These are phyloP conservation scores for Triplophysa bombifrons DNA, from an alignment of 2,797 vertebrate genomes.

Conservation along the genomic window DNA sequence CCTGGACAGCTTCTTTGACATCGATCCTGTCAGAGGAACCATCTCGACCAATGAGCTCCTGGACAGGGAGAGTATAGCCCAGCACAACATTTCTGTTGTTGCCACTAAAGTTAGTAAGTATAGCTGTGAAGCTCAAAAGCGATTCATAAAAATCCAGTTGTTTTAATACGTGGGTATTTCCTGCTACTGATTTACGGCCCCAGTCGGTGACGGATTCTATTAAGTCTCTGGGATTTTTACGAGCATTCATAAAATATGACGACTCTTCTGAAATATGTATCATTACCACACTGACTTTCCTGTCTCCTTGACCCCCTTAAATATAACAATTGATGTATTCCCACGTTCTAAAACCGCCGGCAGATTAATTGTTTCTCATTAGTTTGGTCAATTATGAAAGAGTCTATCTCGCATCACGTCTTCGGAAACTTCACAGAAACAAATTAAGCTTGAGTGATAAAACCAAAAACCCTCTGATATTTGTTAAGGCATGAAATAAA, in stretches of 20 bases:
- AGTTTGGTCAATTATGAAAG: slow-evolving; percentile 30
- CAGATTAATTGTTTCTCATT: slow-evolving; percentile 22
- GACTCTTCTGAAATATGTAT: slow-evolving; percentile 62
- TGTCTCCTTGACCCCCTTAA: slow-evolving; percentile 50
- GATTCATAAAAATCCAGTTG: slow-evolving; percentile 56
- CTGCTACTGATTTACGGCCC: slow-evolving; percentile 67
- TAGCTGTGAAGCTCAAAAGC: slow-evolving; percentile 53
- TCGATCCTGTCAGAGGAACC: slow-evolving; percentile 92
- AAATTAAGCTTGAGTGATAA: slow-evolving; percentile 27
- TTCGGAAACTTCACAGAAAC: neutral
- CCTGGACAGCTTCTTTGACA: slow-evolving; percentile 91
- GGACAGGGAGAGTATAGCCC: slow-evolving; percentile 90
- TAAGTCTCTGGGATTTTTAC: slow-evolving; percentile 70
- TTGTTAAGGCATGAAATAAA: neutral
- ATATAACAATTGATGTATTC: slow-evolving; percentile 55
- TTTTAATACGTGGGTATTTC: slow-evolving; percentile 62
- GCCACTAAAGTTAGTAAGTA: slow-evolving; percentile 99
- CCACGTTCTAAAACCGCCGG: slow-evolving; percentile 50
- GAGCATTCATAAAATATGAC: slow-evolving; percentile 70
- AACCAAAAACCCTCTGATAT: slow-evolving; percentile 32
- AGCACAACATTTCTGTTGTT: slow-evolving; percentile 94
- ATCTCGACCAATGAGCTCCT: slow-evolving; percentile 93
- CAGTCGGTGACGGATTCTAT: slow-evolving; percentile 74
- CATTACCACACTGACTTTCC: slow-evolving; percentile 66
- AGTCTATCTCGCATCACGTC: neutral